Evolutionary conservation across 1,140 invertebrate species (phyloP).

Genomic region (Drosophila insularis): DNA sequence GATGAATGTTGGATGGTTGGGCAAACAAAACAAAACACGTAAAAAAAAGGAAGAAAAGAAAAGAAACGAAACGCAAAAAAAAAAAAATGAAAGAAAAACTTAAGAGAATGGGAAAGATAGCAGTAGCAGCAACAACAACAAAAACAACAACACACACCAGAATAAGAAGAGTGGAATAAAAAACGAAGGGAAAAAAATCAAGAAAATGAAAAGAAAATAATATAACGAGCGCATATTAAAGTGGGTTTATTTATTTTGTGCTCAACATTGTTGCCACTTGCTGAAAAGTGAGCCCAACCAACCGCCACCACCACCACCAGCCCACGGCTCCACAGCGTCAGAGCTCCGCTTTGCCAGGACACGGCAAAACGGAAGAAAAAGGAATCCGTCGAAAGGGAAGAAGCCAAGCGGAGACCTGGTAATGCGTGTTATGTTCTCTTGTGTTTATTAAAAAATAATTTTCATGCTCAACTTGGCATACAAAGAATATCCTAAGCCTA

Average conservation of each 20-base stretch:
- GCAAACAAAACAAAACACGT: constrained; percentile 64
- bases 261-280: constrained; percentile 71
- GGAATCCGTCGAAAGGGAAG: background rate
- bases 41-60: constrained; percentile 36
- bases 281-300: constrained; percentile 39
- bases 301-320: background rate
- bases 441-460: constrained; percentile 81
- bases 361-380: constrained; percentile 19
- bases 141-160: background rate
- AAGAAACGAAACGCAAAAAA: background rate
- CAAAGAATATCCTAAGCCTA: constrained; percentile 45
- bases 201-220: constrained; percentile 81
- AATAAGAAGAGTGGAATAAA: constrained; percentile 9
- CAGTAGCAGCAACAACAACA: constrained; percentile 18
- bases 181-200: constrained; percentile 54
- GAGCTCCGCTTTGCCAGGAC: constrained; percentile 15
- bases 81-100: constrained; percentile 54
- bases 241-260: constrained; percentile 81
- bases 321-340: background rate
- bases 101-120: constrained; percentile 19
- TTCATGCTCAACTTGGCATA: constrained; percentile 71
- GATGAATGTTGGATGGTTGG: constrained; percentile 17
- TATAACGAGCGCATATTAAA: constrained; percentile 81
- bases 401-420: background rate
- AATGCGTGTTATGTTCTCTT: constrained; percentile 55